Evolutionary conservation across 2,797 vertebrate species (phyloP), one percentile per base, ranked within the genome.

Genomic region (Phyllotis vaccarum): DNA sequence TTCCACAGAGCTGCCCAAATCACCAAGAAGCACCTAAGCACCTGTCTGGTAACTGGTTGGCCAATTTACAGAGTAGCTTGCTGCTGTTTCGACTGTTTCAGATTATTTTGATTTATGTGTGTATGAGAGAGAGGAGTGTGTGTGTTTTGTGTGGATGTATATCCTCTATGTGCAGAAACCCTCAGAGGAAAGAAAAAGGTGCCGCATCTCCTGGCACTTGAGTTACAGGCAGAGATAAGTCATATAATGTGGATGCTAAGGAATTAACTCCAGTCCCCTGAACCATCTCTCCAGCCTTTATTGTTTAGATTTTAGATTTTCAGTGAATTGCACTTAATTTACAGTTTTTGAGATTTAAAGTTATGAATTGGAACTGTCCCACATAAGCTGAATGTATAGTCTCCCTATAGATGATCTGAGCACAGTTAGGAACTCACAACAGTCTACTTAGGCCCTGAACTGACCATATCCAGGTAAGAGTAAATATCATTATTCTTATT

Each of bases 401-500:
- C 40, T 94, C 76, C 62, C 76, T 40, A 40, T 76, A 93, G 95
- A 46, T 64, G 70, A 93, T 56, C 75, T 60, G 85, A 34, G 60
- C 40, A 49, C n/a, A 31, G 64, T 85, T 62, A 54, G 60, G 31
- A n/a, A 79, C 78, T 89, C 89, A 94, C 85, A 91, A 94, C 43
- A 34, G 62, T 94, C 91, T 89, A 87, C 82, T 86, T 95, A 94
- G 81, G 95, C 90, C 79, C 49, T 94, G 79, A 92, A 87, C 49
- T 91, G 89, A 81, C 68, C 86, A 92, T 56, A 82, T 76, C 91
- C 90, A 96, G 37, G 62, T 92, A 94, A 95, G 76, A 95, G 78
- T 95, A 93, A 94, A 66, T 94, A 92, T 95, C 94, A 93, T 93
- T 90, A 96, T 95, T 82, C 81, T 92, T 96, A 94, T 86, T 94